Conservation (phyloP, 2,113 vertebrate species). For the Aldabrachelys gigantea region DNA sequence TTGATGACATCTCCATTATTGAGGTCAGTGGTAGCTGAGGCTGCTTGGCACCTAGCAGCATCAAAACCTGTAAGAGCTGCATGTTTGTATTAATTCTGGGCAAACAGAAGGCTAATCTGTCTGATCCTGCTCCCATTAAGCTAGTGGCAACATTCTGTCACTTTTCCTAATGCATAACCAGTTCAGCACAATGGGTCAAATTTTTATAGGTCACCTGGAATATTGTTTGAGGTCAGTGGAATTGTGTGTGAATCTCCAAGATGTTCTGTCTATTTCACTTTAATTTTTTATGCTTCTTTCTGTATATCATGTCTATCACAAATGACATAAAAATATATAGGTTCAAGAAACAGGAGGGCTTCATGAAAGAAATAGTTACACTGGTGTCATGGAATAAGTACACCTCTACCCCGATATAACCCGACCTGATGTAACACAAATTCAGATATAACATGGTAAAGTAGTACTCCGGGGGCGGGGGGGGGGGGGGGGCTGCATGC, state of each 20-base stretch:
- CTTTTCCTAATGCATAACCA: accelerated
- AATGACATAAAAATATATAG: not conserved
- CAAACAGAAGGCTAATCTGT: no score
- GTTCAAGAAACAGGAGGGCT: not conserved
- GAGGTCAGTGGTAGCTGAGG: not conserved
- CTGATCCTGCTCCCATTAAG: not conserved
- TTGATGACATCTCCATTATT: accelerated
- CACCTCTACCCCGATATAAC: no score
- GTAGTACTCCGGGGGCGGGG: no score
- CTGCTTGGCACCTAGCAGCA: accelerated
- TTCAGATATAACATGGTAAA: no score
- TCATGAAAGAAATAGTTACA: not conserved
- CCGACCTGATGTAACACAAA: no score
- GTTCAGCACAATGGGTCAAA: accelerated
- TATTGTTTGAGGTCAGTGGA: not conserved
- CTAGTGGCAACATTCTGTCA: not conserved
- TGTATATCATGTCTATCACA: accelerated
- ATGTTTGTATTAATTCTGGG: not conserved
- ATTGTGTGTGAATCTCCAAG: accelerated
- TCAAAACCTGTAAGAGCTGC: no score
- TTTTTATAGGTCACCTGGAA: accelerated
- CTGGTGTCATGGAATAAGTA: not conserved
- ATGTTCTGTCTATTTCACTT: accelerated
- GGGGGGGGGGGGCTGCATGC: accelerated
- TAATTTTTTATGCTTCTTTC: accelerated